Base-by-base conservation (phyloP, 2,888 invertebrate genomes). In the Conchocele bisecta region DNA sequence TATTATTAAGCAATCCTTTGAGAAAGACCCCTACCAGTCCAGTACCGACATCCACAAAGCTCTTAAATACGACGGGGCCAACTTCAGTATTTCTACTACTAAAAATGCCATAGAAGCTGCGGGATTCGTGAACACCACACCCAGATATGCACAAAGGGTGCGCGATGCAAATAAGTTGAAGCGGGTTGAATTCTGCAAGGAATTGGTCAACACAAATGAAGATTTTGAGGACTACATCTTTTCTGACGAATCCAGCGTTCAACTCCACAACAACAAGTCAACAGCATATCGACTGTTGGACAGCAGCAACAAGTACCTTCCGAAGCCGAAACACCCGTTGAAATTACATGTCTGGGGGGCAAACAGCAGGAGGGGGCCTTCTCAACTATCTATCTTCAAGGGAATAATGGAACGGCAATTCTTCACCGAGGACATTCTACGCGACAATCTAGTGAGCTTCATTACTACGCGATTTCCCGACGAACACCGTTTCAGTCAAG, bases 281-380 rank as follows among this genome's bases (percentile, higher is more conserved):
- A 39, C 35, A 24, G 6, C 39, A 15, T 58, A 66, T 20, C 17
- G 44, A 15, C 17, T 1, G 4, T 7, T 44, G 22, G 59, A 44
- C 20, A 42, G 33, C 13, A 31, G 22, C 11, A 13, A 26, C 3
- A 24, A 37, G 3, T 11, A 3, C 7, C 20, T 39, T n/a, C 63
- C 50, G 6, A 24, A 42, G 29, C 66, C 70, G 11, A 70, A 70
- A 48, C 70, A 63, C 44, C 63, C 63, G 13, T n/a, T 70, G 15
- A 67, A 75, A 42, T 15, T 75, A 7, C 70, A 66, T 56, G 58
- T 71, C 13, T 75, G 67, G 75, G 75, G 51, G 17, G 70, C 59
- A 4, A 70, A 66, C 7, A 75, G 63, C 24, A 35, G 61, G 7
- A 20, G 54, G 17, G 70, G 74, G 31, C 35, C 61, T 20, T 53